Percentiles rank a stretch among this genome's conserved stretches.
These are phyloP conservation scores for Clupea harengus DNA, from an alignment of 2,113 vertebrate species.

Conservation along the genomic window DNA sequence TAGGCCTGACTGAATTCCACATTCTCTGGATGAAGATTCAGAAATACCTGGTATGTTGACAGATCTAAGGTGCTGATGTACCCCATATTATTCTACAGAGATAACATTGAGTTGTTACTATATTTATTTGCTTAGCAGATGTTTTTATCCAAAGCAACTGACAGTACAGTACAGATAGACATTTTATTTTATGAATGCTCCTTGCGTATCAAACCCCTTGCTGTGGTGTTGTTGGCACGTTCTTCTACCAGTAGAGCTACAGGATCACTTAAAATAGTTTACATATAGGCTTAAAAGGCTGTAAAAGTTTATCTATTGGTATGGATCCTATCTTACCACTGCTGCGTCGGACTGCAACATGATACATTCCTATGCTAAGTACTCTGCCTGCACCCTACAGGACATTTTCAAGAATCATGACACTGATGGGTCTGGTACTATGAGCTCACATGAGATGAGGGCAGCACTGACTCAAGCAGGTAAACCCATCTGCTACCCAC, in stretches of 20 bases:
- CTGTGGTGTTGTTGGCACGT: too few species aligned
- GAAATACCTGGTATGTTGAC: slow-evolving; percentile 42
- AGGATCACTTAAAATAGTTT: too few species aligned
- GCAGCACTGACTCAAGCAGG: slow-evolving; percentile 58
- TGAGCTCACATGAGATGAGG: slow-evolving; percentile 66
- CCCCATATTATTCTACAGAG: too few species aligned
- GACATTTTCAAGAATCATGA: slow-evolving; percentile 60
- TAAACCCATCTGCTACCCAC: slow-evolving; percentile 34
- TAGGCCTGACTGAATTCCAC: slow-evolving; percentile 39
- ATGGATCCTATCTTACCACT: neutral
- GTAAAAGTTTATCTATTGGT: neutral
- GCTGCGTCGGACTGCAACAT: too few species aligned
- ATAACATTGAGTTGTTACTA: too few species aligned
- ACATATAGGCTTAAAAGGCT: neutral
- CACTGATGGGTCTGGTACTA: slow-evolving; percentile 57
- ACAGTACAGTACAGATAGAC: too few species aligned
- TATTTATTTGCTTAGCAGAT: too few species aligned
- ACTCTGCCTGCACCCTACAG: slow-evolving; percentile 32
- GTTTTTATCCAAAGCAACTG: too few species aligned
- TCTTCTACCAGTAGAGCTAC: too few species aligned
- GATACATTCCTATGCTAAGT: neutral
- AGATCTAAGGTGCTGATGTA: neutral
- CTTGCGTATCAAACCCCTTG: too few species aligned
- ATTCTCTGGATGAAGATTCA: slow-evolving; percentile 63
- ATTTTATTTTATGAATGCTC: too few species aligned